These are phyloP conservation scores for Ficedula albicollis DNA, from an alignment of 2,797 vertebrate species.

Conservation along the genomic window DNA sequence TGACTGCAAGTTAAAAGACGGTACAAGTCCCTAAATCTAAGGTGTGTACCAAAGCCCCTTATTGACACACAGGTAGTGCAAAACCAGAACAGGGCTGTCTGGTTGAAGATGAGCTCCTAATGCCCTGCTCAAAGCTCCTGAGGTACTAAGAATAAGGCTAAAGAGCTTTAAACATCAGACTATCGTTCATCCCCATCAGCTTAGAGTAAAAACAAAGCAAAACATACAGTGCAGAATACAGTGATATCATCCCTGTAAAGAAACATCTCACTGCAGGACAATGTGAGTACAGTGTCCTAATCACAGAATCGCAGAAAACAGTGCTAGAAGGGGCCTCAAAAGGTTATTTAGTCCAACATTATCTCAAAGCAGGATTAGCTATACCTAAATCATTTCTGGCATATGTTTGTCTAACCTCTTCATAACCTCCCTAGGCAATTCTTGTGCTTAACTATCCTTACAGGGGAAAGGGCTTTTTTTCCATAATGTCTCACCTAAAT, in stretches of 20 bases:
- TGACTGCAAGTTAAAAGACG: background rate
- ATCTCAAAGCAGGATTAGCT: constrained; percentile 61
- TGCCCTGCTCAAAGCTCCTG: background rate
- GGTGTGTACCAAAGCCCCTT: background rate
- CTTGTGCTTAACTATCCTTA: constrained; percentile 67
- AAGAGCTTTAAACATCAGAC: background rate
- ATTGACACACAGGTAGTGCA: background rate
- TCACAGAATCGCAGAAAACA: constrained; percentile 44
- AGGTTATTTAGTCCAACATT: constrained; percentile 60
- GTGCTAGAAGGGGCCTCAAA: constrained; percentile 42
- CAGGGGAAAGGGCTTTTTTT: constrained; percentile 52
- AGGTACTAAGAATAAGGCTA: background rate
- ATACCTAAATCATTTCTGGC: constrained; percentile 68
- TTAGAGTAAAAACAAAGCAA: background rate
- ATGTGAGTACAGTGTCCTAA: background rate
- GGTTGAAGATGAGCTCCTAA: background rate
- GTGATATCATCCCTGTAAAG: background rate
- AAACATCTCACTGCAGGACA: background rate
- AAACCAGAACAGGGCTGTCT: background rate
- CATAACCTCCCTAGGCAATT: constrained; percentile 69
- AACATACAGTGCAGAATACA: background rate
- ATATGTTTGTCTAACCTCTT: constrained; percentile 71
- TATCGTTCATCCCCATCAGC: background rate
- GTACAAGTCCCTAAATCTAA: background rate
- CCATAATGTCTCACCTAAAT: constrained; percentile 65